phyloP scores from a whole-genome alignment of 2,888 invertebrate species.

The Dynastes maya region DNA sequence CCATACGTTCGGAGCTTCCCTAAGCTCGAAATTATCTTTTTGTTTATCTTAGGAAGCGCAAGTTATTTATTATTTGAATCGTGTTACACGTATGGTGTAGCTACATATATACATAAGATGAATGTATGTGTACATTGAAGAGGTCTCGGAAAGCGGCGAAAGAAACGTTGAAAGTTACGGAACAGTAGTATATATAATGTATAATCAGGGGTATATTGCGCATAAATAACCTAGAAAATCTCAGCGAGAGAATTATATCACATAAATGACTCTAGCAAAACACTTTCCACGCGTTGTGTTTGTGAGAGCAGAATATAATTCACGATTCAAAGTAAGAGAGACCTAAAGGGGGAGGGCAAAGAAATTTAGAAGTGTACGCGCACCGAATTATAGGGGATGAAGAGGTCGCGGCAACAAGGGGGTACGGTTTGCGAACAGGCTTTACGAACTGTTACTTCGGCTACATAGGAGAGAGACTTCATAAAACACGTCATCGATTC shows the following conservation, averaged over 20 bases:
- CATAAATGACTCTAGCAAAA: conserved; percentile 64
- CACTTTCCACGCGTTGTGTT: conserved; percentile 64
- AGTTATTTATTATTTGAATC: conserved; percentile 2
- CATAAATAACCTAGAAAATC: conserved; percentile 65
- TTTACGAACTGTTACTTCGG: conserved; percentile 41
- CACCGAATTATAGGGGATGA: conserved; percentile 40
- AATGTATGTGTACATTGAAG: neutral
- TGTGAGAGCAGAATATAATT: conserved; percentile 63
- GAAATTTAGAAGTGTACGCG: conserved; percentile 58
- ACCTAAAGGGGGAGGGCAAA: conserved; percentile 51
- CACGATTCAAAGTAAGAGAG: conserved; percentile 58
- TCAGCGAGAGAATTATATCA: conserved; percentile 63
- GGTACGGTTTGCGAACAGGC: conserved; percentile 9
- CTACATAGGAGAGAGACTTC: conserved; percentile 47
- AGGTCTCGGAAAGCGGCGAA: neutral
- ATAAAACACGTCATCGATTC: conserved; percentile 50
- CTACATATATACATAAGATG: too few relatives aligned
- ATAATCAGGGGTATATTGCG: conserved; percentile 64
- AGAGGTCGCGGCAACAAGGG: neutral
- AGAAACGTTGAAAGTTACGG: conserved; percentile 51
- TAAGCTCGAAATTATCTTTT: neutral
- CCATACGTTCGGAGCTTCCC: neutral
- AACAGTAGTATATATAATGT: conserved; percentile 59
- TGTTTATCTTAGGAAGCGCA: conserved; percentile 3
- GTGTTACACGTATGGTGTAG: neutral